phyloP scores from a whole-genome alignment of 2,113 vertebrate species.

The Nipponia nippon region DNA sequence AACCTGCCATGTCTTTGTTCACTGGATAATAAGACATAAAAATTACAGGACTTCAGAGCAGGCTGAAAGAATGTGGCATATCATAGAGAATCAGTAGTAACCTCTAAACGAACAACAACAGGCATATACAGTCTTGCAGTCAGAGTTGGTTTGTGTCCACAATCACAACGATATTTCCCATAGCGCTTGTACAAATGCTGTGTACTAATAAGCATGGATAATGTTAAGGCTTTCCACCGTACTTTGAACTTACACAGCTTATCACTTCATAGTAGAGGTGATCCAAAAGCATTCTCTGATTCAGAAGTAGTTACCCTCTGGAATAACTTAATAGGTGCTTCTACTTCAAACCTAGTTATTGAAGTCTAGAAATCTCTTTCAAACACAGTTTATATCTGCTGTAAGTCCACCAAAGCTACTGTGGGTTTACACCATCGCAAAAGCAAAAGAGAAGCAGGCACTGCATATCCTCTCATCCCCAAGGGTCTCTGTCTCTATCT shows the following conservation, averaged over 20 bases:
- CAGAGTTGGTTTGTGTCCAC: not conserved
- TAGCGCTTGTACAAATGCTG: not conserved
- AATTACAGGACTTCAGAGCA: not conserved
- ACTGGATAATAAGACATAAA: not conserved
- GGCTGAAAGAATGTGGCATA: not conserved
- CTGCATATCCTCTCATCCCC: not conserved
- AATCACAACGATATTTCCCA: not conserved
- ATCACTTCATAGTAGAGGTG: not conserved
- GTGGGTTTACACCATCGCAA: not conserved
- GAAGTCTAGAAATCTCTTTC: not conserved
- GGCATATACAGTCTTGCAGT: not conserved
- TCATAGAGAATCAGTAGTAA: fast-evolving
- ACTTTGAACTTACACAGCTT: slow-evolving; percentile 1
- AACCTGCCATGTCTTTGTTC: not conserved
- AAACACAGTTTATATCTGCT: not conserved
- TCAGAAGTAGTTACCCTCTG: not conserved
- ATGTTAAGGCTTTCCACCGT: not conserved
- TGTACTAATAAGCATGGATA: not conserved
- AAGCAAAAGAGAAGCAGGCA: not conserved
- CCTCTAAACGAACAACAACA: not conserved
- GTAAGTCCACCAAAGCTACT: not conserved
- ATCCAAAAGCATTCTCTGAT: not conserved
- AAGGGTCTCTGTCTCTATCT: not conserved
- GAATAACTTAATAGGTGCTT: not conserved
- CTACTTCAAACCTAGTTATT: not conserved